phyloP scores from a whole-genome alignment of 2,797 vertebrate genomes.

The Mormyrus hasselquistii region DNA sequence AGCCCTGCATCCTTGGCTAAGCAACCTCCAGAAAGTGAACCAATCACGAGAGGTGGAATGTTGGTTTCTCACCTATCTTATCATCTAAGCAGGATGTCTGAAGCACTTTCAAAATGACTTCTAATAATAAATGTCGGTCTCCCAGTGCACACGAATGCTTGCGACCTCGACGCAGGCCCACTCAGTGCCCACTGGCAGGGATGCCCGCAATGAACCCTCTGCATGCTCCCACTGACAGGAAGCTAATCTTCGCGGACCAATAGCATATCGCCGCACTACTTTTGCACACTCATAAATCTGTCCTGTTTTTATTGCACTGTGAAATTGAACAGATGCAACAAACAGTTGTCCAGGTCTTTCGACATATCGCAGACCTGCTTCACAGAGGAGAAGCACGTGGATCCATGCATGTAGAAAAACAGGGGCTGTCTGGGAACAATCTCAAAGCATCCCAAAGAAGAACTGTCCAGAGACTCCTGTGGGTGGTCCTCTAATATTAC shows the following conservation, averaged over 20 bases:
- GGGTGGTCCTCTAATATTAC: slow-evolving; percentile 12
- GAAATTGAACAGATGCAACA: neutral
- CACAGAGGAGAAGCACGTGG: neutral
- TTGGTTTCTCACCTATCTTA: slow-evolving; percentile 15
- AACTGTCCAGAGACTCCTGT: neutral
- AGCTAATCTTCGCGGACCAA: slow-evolving; percentile 35
- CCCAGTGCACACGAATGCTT: slow-evolving; percentile 38
- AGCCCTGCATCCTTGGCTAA: neutral
- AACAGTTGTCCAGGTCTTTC: neutral
- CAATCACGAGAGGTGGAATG: slow-evolving; percentile 15
- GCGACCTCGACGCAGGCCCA: slow-evolving; percentile 25
- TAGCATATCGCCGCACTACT: slow-evolving; percentile 21
- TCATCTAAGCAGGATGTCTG: slow-evolving; percentile 29
- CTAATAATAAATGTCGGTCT: slow-evolving; percentile 28
- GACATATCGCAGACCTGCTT: neutral
- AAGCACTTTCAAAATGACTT: slow-evolving; percentile 28
- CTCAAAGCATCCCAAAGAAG: neutral
- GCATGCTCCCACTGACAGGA: slow-evolving; percentile 21
- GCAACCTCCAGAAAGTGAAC: neutral
- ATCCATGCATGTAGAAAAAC: neutral
- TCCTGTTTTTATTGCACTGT: neutral
- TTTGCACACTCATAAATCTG: neutral
- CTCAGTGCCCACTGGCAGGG: slow-evolving; percentile 35
- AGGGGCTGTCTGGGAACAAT: slow-evolving; percentile 3
- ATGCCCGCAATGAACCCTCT: slow-evolving; percentile 38